Evolutionary conservation across 2,113 vertebrate species (phyloP).

Genomic region (Gymnarchus niloticus): DNA sequence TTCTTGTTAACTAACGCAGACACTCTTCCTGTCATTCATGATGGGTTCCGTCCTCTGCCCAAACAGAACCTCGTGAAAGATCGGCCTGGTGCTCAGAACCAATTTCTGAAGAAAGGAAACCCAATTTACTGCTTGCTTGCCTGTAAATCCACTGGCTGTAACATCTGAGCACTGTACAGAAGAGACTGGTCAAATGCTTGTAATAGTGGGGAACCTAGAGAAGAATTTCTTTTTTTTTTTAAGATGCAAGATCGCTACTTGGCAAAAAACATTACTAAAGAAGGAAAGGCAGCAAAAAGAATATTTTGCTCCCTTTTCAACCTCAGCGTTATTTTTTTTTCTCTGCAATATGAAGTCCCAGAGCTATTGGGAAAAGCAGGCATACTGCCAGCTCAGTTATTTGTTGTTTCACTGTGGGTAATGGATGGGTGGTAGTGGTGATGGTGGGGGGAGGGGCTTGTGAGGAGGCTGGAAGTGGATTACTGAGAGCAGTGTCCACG

Average conservation of each 20-base stretch:
- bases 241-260: neutral
- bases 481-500: no score
- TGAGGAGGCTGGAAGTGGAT: no score
- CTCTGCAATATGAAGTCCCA: neutral
- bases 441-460: neutral
- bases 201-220: neutral
- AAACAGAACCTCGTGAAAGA: constrained; percentile 30
- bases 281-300: neutral
- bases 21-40: constrained; percentile 66
- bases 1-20: constrained; percentile 39
- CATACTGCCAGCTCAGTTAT: neutral
- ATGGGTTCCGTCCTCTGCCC: constrained; percentile 60
- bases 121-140: neutral
- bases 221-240: neutral
- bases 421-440: neutral
- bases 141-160: neutral
- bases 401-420: neutral
- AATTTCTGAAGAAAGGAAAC: constrained; percentile 13
- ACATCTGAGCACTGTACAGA: no score
- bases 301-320: neutral
- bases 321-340: neutral
- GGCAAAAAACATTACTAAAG: neutral
- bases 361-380: neutral
- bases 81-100: constrained; percentile 6
- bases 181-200: neutral